Base-by-base conservation (phyloP, 2,113 vertebrate species). In the Carassius carassius region DNA sequence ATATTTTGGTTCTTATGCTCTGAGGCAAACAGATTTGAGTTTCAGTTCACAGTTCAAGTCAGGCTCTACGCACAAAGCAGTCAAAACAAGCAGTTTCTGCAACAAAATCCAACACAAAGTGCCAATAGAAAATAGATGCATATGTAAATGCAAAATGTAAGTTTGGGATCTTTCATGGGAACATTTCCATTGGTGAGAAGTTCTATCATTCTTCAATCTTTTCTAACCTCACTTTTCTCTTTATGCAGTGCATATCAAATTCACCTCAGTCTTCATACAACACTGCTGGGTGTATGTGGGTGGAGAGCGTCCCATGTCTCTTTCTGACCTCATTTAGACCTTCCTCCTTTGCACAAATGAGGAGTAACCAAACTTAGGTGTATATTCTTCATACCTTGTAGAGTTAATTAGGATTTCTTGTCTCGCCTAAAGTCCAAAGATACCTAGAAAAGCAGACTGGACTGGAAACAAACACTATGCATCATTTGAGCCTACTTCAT, bases 171-270 rank as follows among this genome's bases (percentile, higher is more conserved):
- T 75, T 72, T 82, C 60, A 32, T 19, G 56, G 65, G 8, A 72
- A 41, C 77, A 84, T 91, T 89, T 83, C 82, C 80, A 78, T 81
- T 78, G 25, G 69, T 65, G 7, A 65, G 60, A 75, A 41, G 4
- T 32, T 85, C 47, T 44, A 23, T 17, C 11, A 23, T 41, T 8
- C 41, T 41, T 41, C 41, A 41, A 41, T 8, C 41, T 41, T 41
- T 41, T 41, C 62, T 21, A 25, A 44, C 13, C 23, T 21, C 37
- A 12, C 23, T 62, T 56, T 62, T 81, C 72, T 73, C 29, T 58
- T 83, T 47, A 21, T 14, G 23, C 29, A 17, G 2, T 79, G 72
- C 81, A 78, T 78, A 37, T 78, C 72, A 77, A 56, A 37, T 70
- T 76, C 78, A 56, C 23, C 29, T 75, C 11, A 16, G 25, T 44